Evolutionary conservation across 1,140 invertebrate genomes (phyloP).

Genomic region (Bombus consobrinus): DNA sequence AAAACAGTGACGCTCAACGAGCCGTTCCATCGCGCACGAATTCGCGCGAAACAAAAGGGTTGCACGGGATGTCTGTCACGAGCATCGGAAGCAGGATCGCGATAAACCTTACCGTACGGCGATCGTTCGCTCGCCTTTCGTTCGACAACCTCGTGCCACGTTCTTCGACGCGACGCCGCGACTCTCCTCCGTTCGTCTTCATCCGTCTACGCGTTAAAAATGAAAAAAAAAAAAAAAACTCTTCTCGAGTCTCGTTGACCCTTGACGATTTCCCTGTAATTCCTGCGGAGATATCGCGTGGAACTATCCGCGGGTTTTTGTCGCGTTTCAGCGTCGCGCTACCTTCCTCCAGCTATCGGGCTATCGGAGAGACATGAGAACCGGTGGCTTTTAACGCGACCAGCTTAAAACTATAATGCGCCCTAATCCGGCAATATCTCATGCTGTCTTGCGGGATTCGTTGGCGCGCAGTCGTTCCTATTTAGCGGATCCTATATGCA

Average conservation of each 20-base stretch:
- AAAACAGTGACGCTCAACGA: conserved; percentile 80
- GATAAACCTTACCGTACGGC: neutral
- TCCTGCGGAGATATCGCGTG: too few relatives aligned
- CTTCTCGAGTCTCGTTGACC: too few relatives aligned
- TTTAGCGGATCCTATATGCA: conserved; percentile 78
- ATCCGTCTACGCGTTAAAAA: too few relatives aligned
- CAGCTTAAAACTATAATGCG: conserved; percentile 79
- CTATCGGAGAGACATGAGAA: conserved; percentile 61
- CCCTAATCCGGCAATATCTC: conserved; percentile 79
- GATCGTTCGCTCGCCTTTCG: neutral
- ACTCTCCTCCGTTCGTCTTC: neutral
- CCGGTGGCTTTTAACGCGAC: conserved; percentile 69
- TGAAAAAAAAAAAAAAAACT: too few relatives aligned
- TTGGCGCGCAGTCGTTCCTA: conserved; percentile 75
- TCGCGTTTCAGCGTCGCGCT: too few relatives aligned
- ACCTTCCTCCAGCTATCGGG: too few relatives aligned
- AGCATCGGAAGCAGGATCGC: neutral
- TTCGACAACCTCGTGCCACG: too few relatives aligned
- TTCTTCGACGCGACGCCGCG: neutral
- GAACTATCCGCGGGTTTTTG: fast-evolving
- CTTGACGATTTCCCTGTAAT: fast-evolving
- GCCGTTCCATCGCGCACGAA: conserved; percentile 73
- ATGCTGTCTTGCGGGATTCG: conserved; percentile 77
- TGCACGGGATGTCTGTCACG: conserved; percentile 36
- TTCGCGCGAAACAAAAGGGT: conserved; percentile 72